Evolutionary conservation across 2,888 invertebrate species (phyloP).

Genomic region (Apoderus coryli): DNA sequence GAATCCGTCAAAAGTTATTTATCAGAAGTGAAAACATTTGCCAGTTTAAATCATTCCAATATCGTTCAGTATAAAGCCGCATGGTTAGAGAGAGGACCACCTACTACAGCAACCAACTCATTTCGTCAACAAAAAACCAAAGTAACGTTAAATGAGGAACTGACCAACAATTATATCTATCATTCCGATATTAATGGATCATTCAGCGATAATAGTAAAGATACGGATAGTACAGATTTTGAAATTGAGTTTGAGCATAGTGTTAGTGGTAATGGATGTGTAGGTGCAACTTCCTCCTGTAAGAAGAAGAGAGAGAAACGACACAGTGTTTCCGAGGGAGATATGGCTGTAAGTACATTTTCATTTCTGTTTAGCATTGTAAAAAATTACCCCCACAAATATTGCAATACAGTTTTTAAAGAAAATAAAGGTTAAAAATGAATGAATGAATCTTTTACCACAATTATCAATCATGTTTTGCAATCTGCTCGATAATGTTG

Average conservation of each 20-base stretch:
- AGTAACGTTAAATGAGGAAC: constrained; percentile 12
- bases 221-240: constrained; percentile 25
- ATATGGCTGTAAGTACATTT: constrained; percentile 26
- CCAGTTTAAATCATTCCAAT: constrained; percentile 62
- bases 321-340: constrained; percentile 28
- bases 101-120: constrained; percentile 27
- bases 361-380: no score
- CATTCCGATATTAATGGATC: constrained; percentile 17
- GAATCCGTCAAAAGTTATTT: constrained; percentile 50
- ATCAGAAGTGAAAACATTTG: constrained; percentile 67
- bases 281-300: background rate
- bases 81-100: constrained; percentile 56
- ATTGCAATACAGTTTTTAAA: no score
- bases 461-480: no score
- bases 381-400: no score
- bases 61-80: constrained; percentile 74
- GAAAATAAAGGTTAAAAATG: no score
- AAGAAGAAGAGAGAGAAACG: constrained; percentile 18
- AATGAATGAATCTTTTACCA: no score
- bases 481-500: no score
- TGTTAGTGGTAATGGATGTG: constrained; percentile 14
- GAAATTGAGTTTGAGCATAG: constrained; percentile 25
- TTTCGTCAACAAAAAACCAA: constrained; percentile 26
- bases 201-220: constrained; percentile 18
- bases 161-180: constrained; percentile 18